Evolutionary conservation across 2,888 invertebrate genomes (phyloP), one percentile per base, ranked within the genome.

Genomic region (Gnatocerus cornutus): DNA sequence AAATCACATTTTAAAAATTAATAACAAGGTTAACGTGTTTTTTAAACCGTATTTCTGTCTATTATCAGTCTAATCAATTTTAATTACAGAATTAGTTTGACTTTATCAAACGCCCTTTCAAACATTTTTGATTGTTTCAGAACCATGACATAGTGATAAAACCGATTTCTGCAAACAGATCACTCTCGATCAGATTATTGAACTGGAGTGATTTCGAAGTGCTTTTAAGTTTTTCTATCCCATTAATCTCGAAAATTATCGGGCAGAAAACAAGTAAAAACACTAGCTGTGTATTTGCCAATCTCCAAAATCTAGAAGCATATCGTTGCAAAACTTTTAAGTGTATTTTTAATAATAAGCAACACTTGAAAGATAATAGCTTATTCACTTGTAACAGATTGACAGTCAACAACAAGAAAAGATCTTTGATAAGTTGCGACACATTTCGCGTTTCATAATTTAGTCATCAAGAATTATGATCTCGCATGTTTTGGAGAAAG

Each of bases 251-350:
- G 2, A 9, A 7, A 33, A 33, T 6, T 4, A 33, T 33, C 33
- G n/a, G n/a, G 1, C 9, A 33, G 9, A 33, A 33, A 33, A 7
- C 21, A 21, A 33, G 33, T 1, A 33, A 33, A 33, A 33, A 33
- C 33, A 33, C 9, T 1, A n/a, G n/a, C n/a, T 52, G 13, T 10
- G 27, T 30, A 13, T 41, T 13, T 41, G 41, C n/a, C 29, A 52
- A 52, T 52, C 52, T 33, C 27, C 8, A 50, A 50, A 52, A 52
- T 52, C 52, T 52, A 50, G 13, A 48, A 48, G 29, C 3, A 29
- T 52, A 30, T 52, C 14, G 27, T 52, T 52, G 27, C 52, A 52
- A 52, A 52, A 52, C 30, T 13, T 52, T 52, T n/a, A 33, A 33
- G 52, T 52, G 13, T 33, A 30, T 52, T 29, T 52, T 30, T 52